A percentile compares a stretch with the other conserved stretches of the same genome.
Conservation (phyloP, 2,888 invertebrate species). For the Cantharis rustica region DNA sequence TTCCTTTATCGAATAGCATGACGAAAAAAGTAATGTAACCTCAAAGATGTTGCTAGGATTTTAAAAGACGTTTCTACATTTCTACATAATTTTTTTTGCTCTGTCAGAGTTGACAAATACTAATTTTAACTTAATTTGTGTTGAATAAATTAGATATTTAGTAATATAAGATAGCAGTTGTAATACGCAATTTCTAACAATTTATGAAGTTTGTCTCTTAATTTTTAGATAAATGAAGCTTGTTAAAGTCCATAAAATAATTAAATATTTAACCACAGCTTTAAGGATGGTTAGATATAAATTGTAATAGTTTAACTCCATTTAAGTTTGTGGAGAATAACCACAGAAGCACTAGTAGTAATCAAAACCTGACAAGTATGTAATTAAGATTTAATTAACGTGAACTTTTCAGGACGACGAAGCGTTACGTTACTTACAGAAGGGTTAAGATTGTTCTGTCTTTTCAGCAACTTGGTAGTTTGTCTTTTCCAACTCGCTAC, state of each 20-base stretch:
- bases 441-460: not conserved
- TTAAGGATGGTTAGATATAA: constrained; percentile 8
- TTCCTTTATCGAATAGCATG: too few relatives aligned
- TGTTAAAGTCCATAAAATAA: not conserved
- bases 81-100: too few relatives aligned
- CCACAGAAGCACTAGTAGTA: constrained; percentile 13
- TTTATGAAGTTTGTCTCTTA: not conserved
- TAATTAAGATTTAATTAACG: constrained; percentile 36
- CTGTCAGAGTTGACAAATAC: too few relatives aligned
- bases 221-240: not conserved
- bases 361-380: constrained; percentile 24
- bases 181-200: not conserved
- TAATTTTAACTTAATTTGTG: too few relatives aligned
- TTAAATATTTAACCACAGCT: not conserved
- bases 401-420: constrained; percentile 28
- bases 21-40: too few relatives aligned
- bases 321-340: constrained; percentile 22
- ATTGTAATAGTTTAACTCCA: constrained; percentile 22
- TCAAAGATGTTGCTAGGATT: too few relatives aligned
- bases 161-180: too few relatives aligned
- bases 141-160: too few relatives aligned
- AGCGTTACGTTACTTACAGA: not conserved
- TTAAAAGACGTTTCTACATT: too few relatives aligned
- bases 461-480: not conserved
- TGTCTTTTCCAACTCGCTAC: not conserved